Conservation (phyloP, 2,888 invertebrate genomes). For the Acleris laterana region DNA sequence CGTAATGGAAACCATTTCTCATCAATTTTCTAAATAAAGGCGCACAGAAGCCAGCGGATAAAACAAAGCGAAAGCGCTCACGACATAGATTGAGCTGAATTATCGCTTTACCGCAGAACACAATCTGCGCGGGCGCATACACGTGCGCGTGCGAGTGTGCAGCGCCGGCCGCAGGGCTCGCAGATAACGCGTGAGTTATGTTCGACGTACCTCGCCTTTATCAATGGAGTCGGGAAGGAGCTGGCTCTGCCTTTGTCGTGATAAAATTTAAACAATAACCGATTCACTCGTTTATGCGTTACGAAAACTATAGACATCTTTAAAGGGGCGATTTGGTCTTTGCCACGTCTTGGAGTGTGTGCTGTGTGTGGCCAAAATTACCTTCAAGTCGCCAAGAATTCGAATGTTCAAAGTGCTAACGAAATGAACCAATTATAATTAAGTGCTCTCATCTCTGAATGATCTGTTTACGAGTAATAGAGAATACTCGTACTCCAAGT, state of each 20-base stretch:
- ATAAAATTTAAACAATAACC: slow-evolving; percentile 64
- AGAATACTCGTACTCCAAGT: too few species aligned
- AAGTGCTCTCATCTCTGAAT: too few species aligned
- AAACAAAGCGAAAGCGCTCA: slow-evolving; percentile 82
- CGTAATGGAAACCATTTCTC: slow-evolving; percentile 84
- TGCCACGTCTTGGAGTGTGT: too few species aligned
- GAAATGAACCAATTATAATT: too few species aligned
- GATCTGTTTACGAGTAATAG: too few species aligned
- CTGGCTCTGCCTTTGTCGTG: slow-evolving; percentile 69
- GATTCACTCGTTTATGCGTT: slow-evolving; percentile 26
- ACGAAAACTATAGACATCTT: too few species aligned
- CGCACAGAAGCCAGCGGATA: slow-evolving; percentile 82
- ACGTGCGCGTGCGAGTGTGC: slow-evolving; percentile 27
- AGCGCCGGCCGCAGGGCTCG: slow-evolving; percentile 17
- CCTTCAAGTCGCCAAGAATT: too few species aligned
- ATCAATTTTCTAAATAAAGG: slow-evolving; percentile 85
- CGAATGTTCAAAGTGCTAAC: too few species aligned
- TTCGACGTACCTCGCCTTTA: slow-evolving; percentile 73
- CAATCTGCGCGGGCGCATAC: slow-evolving; percentile 65
- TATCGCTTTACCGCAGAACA: slow-evolving; percentile 84
- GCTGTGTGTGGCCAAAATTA: too few species aligned
- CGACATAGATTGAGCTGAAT: slow-evolving; percentile 84
- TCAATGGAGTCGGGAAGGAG: slow-evolving; percentile 60
- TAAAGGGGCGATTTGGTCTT: too few species aligned
- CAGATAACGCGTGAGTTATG: slow-evolving; percentile 80